Conservation (phyloP, 2,797 vertebrate species). For the Oreortyx pictus region DNA sequence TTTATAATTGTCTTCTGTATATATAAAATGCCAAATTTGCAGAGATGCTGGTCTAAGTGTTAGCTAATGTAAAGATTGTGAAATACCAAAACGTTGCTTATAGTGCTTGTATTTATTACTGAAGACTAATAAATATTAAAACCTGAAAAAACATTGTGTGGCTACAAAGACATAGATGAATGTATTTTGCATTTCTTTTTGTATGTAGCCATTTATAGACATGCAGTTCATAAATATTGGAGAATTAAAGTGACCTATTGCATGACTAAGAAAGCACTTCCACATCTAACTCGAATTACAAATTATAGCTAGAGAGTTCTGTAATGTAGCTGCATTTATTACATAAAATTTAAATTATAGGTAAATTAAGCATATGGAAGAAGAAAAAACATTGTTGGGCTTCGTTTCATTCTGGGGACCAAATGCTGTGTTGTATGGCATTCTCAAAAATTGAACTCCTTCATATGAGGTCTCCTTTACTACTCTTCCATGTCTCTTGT, state of each 20-base stretch:
- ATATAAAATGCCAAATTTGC: background rate
- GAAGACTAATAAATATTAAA: background rate
- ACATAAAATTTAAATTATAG: background rate
- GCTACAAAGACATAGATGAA: background rate
- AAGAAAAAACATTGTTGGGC: background rate
- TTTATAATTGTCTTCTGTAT: background rate
- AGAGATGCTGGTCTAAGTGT: background rate
- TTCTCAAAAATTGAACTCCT: background rate
- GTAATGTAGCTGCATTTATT: background rate
- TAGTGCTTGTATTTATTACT: constrained; percentile 3
- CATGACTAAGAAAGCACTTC: background rate
- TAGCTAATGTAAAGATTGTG: background rate
- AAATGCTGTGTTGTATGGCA: background rate
- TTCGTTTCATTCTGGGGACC: background rate
- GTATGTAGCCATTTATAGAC: background rate
- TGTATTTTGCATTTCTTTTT: background rate
- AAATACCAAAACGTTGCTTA: constrained; percentile 1
- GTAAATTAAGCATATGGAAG: background rate
- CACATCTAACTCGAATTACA: background rate
- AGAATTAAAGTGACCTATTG: background rate
- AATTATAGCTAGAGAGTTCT: background rate
- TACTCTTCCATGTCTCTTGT: background rate
- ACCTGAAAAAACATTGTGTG: constrained; percentile 12
- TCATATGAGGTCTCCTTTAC: rapidly evolving
- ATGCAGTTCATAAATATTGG: background rate